phyloP scores from a whole-genome alignment of 2,113 vertebrate species.

The Ceyx cyanopectus region DNA sequence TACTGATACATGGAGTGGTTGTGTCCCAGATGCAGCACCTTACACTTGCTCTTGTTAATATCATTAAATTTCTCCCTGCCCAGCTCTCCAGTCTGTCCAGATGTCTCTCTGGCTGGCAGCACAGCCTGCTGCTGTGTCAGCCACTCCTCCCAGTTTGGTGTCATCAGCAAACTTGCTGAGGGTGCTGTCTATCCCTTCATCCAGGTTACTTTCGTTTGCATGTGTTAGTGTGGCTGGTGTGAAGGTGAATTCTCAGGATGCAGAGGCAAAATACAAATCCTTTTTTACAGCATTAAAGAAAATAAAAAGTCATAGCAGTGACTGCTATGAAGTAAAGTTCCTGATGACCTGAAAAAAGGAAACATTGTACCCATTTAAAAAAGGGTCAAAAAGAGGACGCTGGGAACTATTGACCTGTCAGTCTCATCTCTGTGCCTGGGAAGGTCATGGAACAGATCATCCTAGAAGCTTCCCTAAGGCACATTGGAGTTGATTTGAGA shows the following conservation, averaged over 20 bases:
- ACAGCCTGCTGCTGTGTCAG: no score
- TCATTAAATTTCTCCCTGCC: no score
- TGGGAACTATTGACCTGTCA: not conserved
- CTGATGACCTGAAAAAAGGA: not conserved
- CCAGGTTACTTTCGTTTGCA: not conserved
- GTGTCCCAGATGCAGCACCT: no score
- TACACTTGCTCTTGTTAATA: no score
- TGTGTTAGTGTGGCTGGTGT: not conserved
- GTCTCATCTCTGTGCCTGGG: not conserved
- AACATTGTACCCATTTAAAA: not conserved
- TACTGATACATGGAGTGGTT: no score
- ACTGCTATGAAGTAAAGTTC: not conserved
- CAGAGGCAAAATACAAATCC: not conserved
- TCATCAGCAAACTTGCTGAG: no score
- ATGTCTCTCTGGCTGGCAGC: no score
- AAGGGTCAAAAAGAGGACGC: not conserved
- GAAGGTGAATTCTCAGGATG: not conserved
- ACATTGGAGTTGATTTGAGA: not conserved
- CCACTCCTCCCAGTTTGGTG: no score
- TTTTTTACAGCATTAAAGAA: not conserved
- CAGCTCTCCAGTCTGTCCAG: no score
- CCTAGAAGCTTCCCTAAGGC: not conserved
- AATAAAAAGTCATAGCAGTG: not conserved
- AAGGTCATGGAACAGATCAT: not conserved
- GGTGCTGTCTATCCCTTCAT: no score